A percentile compares a stretch with the other conserved stretches of the same genome.
Evolutionary conservation across 2,113 vertebrate genomes (phyloP).

Genomic region (Nesoenas mayeri): DNA sequence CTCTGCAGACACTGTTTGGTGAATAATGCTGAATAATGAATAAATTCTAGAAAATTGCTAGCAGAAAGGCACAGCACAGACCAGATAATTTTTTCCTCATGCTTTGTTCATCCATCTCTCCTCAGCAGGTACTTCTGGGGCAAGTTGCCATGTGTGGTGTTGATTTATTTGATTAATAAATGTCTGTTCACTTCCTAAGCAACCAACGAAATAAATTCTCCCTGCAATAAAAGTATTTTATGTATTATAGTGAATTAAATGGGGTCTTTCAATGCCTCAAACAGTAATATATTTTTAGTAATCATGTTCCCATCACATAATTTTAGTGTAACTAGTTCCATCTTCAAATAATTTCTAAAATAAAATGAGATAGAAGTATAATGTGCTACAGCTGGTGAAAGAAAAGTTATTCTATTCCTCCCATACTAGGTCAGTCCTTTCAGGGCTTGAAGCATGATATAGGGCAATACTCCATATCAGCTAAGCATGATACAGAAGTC

Average conservation of each 20-base stretch:
- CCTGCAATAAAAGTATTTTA: slow-evolving; percentile 18
- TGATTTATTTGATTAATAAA: slow-evolving; percentile 65
- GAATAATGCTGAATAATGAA: background rate
- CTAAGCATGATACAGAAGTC: slow-evolving; percentile 68
- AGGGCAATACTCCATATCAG: background rate
- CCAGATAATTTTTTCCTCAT: slow-evolving; percentile 37
- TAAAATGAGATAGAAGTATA: slow-evolving; percentile 65
- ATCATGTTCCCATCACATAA: slow-evolving; percentile 26
- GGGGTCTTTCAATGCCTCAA: slow-evolving; percentile 18
- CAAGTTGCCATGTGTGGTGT: slow-evolving; percentile 3
- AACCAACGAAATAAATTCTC: background rate
- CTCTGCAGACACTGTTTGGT: background rate
- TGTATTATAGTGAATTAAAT: slow-evolving; percentile 18
- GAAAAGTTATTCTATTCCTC: slow-evolving; percentile 20
- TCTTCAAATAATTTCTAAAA: slow-evolving; percentile 71
- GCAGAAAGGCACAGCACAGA: background rate
- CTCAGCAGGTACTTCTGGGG: slow-evolving; percentile 31
- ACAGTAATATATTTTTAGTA: slow-evolving; percentile 52
- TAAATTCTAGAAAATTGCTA: background rate
- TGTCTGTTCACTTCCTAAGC: background rate
- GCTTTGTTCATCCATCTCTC: slow-evolving; percentile 20
- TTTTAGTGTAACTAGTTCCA: slow-evolving; percentile 59
- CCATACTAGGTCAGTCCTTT: slow-evolving; percentile 8
- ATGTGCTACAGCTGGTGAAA: slow-evolving; percentile 62
- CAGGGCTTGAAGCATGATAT: background rate